Conservation (phyloP, 2,888 invertebrate species). For the Camponotus fellah region DNA sequence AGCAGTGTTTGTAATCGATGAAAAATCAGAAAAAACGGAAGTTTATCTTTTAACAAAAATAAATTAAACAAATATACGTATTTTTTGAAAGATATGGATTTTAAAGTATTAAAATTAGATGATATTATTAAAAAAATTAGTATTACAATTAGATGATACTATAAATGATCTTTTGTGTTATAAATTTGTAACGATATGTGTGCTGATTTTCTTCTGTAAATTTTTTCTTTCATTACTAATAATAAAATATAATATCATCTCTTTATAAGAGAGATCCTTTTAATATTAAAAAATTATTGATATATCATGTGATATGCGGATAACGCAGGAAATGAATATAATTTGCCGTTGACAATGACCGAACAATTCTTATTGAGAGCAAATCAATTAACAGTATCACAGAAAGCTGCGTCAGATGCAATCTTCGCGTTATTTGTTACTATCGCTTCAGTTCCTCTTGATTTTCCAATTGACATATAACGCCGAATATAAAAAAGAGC, state of each 20-base stretch:
- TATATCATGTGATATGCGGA: not conserved
- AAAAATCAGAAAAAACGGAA: not conserved
- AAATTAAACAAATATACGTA: not conserved
- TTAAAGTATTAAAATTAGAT: not conserved
- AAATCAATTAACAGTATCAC: slow-evolving; percentile 50
- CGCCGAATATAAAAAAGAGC: slow-evolving; percentile 50
- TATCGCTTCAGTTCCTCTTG: slow-evolving; percentile 44
- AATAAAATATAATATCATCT: not conserved
- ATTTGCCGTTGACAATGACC: slow-evolving; percentile 18
- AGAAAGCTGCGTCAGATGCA: slow-evolving; percentile 46
- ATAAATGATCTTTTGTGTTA: not conserved
- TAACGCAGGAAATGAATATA: not conserved
- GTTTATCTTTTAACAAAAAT: not conserved
- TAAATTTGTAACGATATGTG: not conserved
- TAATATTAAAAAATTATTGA: slow-evolving; percentile 17
- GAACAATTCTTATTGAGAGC: slow-evolving; percentile 9
- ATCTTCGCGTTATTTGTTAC: slow-evolving; percentile 50
- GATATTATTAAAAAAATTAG: not conserved
- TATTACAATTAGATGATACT: not conserved
- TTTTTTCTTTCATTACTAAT: not conserved
- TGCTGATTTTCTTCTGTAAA: slow-evolving; percentile 9
- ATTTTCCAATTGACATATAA: slow-evolving; percentile 54
- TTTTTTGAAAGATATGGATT: not conserved
- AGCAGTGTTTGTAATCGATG: not conserved
- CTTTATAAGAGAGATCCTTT: not conserved